These are phyloP conservation scores for Clarias platycephalus DNA, from an alignment of 2,797 vertebrate species.

Conservation along the genomic window DNA sequence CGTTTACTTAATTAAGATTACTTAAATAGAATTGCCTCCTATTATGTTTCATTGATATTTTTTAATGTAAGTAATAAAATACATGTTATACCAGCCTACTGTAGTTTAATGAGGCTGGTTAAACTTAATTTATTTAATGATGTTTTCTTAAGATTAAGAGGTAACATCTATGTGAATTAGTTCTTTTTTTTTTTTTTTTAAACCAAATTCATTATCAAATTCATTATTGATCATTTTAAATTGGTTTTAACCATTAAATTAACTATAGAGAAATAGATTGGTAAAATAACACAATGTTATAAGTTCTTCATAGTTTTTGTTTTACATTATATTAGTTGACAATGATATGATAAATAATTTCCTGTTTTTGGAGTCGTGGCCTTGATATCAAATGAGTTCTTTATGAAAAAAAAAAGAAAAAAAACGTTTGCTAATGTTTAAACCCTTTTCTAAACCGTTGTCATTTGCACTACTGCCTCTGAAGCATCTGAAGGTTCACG, in stretches of 20 bases:
- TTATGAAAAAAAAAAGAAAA: not conserved
- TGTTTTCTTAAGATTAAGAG: not conserved
- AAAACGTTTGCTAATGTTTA: not conserved
- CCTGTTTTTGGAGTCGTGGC: not conserved
- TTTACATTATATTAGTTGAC: not conserved
- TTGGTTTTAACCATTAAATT: not conserved
- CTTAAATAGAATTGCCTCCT: not conserved
- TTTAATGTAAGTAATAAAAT: slow-evolving; percentile 2
- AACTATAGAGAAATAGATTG: not conserved
- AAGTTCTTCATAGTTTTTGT: not conserved
- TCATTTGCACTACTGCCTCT: slow-evolving; percentile 18
- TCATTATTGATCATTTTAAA: not conserved
- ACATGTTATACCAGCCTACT: not conserved
- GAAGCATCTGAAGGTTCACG: slow-evolving; percentile 11
- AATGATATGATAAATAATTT: not conserved
- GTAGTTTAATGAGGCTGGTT: slow-evolving; percentile 1
- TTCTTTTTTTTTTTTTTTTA: not conserved
- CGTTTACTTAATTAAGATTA: not conserved
- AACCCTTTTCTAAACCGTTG: slow-evolving; percentile 8
- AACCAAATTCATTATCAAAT: not conserved
- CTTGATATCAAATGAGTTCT: not conserved
- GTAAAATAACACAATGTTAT: not conserved
- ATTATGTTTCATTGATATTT: slow-evolving; percentile 3
- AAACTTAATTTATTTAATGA: slow-evolving; percentile 10
- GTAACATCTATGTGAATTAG: not conserved